These are phyloP conservation scores for Nautilus pompilius DNA, from an alignment of 1,140 invertebrate species.

Conservation along the genomic window DNA sequence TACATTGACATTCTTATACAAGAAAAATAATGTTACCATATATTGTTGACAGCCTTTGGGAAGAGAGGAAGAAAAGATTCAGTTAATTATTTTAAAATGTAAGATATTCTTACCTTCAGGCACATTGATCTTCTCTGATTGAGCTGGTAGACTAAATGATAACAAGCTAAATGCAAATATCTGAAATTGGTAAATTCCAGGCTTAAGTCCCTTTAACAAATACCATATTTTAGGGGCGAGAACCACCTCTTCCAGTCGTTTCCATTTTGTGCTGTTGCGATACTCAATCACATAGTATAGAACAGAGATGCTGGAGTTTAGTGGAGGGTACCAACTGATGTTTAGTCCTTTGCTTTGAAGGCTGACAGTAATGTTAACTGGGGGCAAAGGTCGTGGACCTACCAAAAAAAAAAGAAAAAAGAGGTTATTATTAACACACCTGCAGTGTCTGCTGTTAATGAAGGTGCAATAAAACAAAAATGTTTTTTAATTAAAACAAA, in stretches of 20 bases:
- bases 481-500: no score
- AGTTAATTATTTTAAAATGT: no score
- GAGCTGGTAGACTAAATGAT: slow-evolving; percentile 23
- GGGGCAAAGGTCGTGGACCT: slow-evolving; percentile 85
- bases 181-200: slow-evolving; percentile 25
- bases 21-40: no score
- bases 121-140: neutral
- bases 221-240: slow-evolving; percentile 10
- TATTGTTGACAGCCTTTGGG: no score
- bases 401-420: slow-evolving; percentile 25
- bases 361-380: slow-evolving; percentile 81
- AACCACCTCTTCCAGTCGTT: slow-evolving; percentile 59
- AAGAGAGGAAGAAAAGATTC: neutral
- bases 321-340: slow-evolving; percentile 82
- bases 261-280: slow-evolving; percentile 70
- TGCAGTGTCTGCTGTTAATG: no score
- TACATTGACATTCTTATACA: no score
- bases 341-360: slow-evolving; percentile 76
- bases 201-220: slow-evolving; percentile 13
- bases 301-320: slow-evolving; percentile 69
- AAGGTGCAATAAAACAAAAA: no score
- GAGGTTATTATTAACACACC: no score
- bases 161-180: slow-evolving; percentile 29
- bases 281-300: slow-evolving; percentile 89
- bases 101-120: neutral